A percentile compares a stretch with the other conserved stretches of the same genome.
phyloP scores from a whole-genome alignment of 2,888 invertebrate genomes.

The Agonopterix alstromeriana region DNA sequence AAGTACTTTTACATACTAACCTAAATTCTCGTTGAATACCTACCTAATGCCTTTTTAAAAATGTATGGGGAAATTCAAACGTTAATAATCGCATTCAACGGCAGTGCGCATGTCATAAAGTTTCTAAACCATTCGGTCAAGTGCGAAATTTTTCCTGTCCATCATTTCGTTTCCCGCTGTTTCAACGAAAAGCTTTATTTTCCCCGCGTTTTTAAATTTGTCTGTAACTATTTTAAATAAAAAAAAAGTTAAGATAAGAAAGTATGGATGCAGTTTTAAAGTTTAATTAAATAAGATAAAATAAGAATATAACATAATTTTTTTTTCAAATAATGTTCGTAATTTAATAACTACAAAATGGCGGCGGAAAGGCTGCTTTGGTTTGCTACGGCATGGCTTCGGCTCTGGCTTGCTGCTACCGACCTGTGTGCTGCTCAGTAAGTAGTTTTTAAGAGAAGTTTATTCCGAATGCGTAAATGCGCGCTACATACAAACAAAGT shows the following conservation, averaged over 20 bases:
- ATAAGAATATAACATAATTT: background rate
- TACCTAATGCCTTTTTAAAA: no score
- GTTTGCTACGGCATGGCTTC: constrained; percentile 50
- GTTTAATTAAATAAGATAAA: constrained; percentile 9
- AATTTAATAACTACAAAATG: constrained; percentile 30
- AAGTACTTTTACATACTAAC: no score
- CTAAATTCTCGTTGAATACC: no score
- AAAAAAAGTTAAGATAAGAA: constrained; percentile 4
- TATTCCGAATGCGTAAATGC: no score
- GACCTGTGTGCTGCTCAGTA: constrained; percentile 72
- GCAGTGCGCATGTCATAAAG: constrained; percentile 48
- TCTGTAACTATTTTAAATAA: background rate
- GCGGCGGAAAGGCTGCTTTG: constrained; percentile 53
- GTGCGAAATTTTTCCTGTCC: constrained; percentile 36
- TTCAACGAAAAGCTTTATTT: constrained; percentile 34
- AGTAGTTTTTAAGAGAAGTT: constrained; percentile 35
- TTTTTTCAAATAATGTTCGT: constrained; percentile 1
- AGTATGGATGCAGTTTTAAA: constrained; percentile 7
- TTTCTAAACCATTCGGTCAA: constrained; percentile 32
- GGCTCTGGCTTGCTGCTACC: constrained; percentile 62
- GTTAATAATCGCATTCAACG: background rate
- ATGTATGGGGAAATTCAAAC: no score
- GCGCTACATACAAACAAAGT: no score
- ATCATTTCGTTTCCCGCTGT: constrained; percentile 56
- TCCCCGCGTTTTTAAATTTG: constrained; percentile 8